These are phyloP conservation scores for Tympanuchus pallidicinctus DNA, from an alignment of 2,113 vertebrate species.

Conservation along the genomic window DNA sequence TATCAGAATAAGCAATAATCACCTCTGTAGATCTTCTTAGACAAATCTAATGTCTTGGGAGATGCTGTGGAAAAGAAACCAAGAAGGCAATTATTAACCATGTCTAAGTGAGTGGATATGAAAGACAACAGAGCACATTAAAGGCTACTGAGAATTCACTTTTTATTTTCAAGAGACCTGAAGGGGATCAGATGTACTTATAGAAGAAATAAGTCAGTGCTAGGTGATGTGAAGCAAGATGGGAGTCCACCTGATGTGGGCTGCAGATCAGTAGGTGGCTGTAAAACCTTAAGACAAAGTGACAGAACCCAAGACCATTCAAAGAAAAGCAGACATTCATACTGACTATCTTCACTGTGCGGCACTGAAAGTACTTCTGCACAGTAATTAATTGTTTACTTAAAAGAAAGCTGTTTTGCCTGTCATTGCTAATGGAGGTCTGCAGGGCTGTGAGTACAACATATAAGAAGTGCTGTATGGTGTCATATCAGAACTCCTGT, in stretches of 20 bases:
- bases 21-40: not conserved
- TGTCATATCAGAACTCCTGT: constrained; percentile 1
- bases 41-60: not conserved
- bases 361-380: not conserved
- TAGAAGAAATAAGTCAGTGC: not conserved
- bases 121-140: not conserved
- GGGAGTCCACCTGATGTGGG: not conserved
- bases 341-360: not conserved
- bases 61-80: not conserved
- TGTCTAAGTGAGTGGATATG: not conserved
- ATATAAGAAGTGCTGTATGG: not conserved
- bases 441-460: not conserved
- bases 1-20: not conserved
- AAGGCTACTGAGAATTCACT: not conserved
- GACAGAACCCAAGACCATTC: not conserved
- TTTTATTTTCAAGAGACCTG: not conserved
- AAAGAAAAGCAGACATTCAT: not conserved
- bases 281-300: not conserved
- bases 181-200: not conserved
- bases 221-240: not conserved
- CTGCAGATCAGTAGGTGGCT: not conserved
- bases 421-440: not conserved
- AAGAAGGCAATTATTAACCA: not conserved
- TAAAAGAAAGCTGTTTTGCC: not conserved
- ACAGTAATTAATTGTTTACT: not conserved